Evolutionary conservation across 2,113 vertebrate species (phyloP).

Genomic region (Plotosus lineatus): DNA sequence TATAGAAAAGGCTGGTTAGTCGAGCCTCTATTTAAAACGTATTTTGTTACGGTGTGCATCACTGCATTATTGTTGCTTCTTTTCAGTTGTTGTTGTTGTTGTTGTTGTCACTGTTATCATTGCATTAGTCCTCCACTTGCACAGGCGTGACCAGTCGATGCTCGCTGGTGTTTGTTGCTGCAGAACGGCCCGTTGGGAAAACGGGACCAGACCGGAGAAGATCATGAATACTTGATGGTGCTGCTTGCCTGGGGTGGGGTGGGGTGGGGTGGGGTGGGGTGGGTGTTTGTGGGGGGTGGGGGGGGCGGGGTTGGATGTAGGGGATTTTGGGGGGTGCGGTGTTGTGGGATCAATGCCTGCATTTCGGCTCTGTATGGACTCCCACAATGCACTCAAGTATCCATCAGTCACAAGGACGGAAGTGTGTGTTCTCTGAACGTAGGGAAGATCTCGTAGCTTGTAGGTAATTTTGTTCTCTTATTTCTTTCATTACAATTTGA

Average conservation of each 20-base stretch:
- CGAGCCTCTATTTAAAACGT: slow-evolving; percentile 67
- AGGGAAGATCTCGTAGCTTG: slow-evolving; percentile 45
- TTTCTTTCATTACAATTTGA: slow-evolving; percentile 47
- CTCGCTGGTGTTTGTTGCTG: slow-evolving; percentile 44
- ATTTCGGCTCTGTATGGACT: slow-evolving; percentile 38
- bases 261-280: too few relatives aligned
- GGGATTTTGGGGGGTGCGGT: too few relatives aligned
- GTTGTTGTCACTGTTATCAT: slow-evolving; percentile 29
- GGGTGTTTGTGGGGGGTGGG: too few relatives aligned
- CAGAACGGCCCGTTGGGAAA: slow-evolving; percentile 33
- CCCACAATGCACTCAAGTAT: slow-evolving; percentile 47
- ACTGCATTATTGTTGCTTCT: slow-evolving; percentile 68
- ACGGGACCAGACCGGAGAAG: slow-evolving; percentile 27
- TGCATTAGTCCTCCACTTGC: slow-evolving; percentile 50
- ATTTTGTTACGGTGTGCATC: slow-evolving; percentile 73
- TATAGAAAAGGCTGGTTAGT: slow-evolving; percentile 65
- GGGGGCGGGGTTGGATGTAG: too few relatives aligned
- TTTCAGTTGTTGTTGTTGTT: slow-evolving; percentile 58
- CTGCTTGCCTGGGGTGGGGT: slow-evolving; percentile 47
- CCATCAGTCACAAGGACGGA: slow-evolving; percentile 41
- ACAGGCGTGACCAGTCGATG: slow-evolving; percentile 52
- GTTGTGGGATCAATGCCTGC: slow-evolving; percentile 36
- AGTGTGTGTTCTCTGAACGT: slow-evolving; percentile 44
- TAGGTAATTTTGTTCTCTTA: slow-evolving; percentile 47
- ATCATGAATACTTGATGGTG: slow-evolving; percentile 48